Conservation (phyloP, 2,797 vertebrate species). For the Acanthornis magna region DNA sequence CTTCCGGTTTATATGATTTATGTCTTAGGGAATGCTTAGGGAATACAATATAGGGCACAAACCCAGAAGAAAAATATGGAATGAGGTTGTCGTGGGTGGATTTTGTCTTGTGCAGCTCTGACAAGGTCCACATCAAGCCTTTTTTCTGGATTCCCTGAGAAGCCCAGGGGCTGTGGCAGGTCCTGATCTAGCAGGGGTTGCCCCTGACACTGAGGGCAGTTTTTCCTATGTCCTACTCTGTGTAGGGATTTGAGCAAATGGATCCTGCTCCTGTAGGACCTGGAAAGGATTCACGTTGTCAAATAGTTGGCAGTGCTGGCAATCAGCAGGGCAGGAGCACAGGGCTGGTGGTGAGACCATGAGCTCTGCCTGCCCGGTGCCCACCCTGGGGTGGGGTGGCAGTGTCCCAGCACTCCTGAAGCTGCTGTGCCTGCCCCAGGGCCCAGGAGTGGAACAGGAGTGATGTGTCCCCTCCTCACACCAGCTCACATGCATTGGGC, state of each 20-base stretch:
- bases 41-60: neutral
- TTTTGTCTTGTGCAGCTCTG: neutral
- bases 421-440: neutral
- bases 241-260: neutral
- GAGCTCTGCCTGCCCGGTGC: neutral
- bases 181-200: neutral
- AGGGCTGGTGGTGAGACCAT: neutral
- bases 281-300: neutral
- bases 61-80: neutral
- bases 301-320: neutral
- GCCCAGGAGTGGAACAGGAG: neutral
- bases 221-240: neutral
- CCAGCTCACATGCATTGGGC: neutral
- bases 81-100: neutral
- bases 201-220: neutral
- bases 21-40: neutral
- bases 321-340: neutral
- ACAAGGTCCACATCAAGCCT: neutral
- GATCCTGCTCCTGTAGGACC: neutral
- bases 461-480: accelerated
- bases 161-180: neutral
- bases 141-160: neutral
- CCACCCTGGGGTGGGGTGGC: neutral
- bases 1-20: neutral
- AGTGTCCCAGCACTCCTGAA: neutral